These are phyloP conservation scores for Siniperca knerii DNA, from an alignment of 2,113 vertebrate genomes.

Conservation along the genomic window DNA sequence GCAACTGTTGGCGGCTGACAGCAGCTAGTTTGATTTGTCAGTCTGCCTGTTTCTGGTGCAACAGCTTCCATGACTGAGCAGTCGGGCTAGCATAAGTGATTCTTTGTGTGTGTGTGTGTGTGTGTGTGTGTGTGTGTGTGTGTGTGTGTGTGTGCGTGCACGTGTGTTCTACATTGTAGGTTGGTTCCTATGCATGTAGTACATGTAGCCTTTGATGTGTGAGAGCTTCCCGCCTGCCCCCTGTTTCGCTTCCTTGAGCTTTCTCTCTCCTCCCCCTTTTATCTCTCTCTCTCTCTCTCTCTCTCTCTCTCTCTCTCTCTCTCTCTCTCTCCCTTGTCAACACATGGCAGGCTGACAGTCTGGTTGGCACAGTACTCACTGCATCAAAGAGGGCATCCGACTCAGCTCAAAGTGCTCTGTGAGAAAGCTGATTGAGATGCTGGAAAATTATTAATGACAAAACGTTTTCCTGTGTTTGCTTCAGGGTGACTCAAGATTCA, in stretches of 20 bases:
- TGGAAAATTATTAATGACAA: neutral
- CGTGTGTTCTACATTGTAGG: neutral
- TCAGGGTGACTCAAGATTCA: no score
- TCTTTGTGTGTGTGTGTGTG: no score
- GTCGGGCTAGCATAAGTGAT: constrained; percentile 2
- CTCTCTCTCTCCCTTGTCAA: no score
- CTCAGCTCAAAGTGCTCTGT: constrained; percentile 4
- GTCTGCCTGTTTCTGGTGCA: neutral
- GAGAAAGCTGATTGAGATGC: neutral
- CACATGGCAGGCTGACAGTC: constrained; percentile 26
- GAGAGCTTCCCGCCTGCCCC: neutral
- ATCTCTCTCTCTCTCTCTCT: no score
- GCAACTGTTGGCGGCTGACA: neutral
- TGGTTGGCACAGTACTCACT: neutral
- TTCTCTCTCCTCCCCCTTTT: neutral
- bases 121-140: no score
- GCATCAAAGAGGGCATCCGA: constrained; percentile 10
- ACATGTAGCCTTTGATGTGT: neutral
- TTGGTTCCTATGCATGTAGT: neutral
- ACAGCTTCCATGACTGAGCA: constrained; percentile 9
- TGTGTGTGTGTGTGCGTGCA: neutral
- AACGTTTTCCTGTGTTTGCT: neutral
- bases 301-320: neutral
- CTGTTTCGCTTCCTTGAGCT: neutral
- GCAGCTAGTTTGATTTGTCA: neutral